A percentile compares a stretch with the other conserved stretches of the same genome.
Conservation (phyloP, 2,888 invertebrate species). For the Noctua janthina region DNA sequence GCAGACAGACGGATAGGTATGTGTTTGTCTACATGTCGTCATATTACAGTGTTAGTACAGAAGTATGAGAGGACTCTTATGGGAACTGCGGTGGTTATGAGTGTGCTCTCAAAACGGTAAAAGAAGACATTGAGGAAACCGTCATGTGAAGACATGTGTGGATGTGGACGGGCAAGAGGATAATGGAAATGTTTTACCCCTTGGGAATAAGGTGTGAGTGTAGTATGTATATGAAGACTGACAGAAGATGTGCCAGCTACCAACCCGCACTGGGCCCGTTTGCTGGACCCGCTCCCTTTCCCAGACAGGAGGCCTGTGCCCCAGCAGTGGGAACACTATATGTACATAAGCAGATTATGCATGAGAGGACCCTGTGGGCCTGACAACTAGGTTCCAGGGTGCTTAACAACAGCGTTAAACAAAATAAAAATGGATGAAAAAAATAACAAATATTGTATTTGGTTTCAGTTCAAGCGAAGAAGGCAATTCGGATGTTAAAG, state of each 20-base stretch:
- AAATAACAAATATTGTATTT: background rate
- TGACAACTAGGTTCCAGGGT: background rate
- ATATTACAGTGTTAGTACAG: too few species aligned
- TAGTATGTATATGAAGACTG: too few species aligned
- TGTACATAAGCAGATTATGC: background rate
- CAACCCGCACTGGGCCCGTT: too few species aligned
- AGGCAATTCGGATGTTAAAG: background rate
- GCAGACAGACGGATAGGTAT: slow-evolving; percentile 7
- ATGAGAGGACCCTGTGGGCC: background rate
- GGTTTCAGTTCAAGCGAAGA: slow-evolving; percentile 14
- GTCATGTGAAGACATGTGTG: background rate
- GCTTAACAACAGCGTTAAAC: background rate
- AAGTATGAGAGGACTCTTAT: background rate
- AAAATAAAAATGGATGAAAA: background rate
- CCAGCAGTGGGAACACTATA: background rate
- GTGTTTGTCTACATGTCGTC: background rate
- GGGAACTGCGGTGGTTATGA: too few species aligned
- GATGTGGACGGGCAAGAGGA: too few species aligned
- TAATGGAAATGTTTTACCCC: too few species aligned
- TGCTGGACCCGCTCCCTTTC: background rate
- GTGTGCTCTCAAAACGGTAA: too few species aligned
- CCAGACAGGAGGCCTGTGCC: too few species aligned
- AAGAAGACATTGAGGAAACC: background rate
- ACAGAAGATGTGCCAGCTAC: too few species aligned
- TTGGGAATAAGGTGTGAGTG: too few species aligned